Conservation (phyloP, 2,113 vertebrate genomes). For the Aptenodytes patagonicus region DNA sequence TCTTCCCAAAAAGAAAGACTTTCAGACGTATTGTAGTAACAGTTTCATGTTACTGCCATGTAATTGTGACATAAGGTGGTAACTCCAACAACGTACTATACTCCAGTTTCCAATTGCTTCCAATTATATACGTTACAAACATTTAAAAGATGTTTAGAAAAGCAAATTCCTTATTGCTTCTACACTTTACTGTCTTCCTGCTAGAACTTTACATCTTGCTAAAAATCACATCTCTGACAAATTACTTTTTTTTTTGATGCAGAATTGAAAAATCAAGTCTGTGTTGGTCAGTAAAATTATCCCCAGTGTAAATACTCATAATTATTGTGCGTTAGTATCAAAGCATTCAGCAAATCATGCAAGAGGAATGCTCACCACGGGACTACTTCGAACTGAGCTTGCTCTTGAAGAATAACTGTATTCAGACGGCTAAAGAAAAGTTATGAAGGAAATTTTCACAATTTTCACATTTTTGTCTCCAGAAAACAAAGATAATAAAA, state of each 20-base stretch:
- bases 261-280: background rate
- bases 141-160: background rate
- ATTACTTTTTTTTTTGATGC: background rate
- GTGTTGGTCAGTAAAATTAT: background rate
- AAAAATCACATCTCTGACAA: background rate
- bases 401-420: slow-evolving; percentile 89
- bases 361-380: slow-evolving; percentile 82
- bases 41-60: background rate
- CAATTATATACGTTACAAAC: background rate
- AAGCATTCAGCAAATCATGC: slow-evolving; percentile 25
- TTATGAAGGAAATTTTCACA: slow-evolving; percentile 59
- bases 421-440: slow-evolving; percentile 87
- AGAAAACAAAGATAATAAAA: background rate
- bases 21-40: background rate
- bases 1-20: background rate
- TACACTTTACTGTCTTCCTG: background rate
- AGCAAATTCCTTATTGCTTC: background rate
- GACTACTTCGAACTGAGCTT: slow-evolving; percentile 88
- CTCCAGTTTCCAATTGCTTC: background rate
- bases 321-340: background rate
- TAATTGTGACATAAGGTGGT: background rate
- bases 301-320: background rate
- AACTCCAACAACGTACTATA: background rate
- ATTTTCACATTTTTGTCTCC: background rate
- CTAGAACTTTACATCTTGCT: background rate